Conservation (phyloP, 2,888 invertebrate species). For the Epinotia brunnichana region DNA sequence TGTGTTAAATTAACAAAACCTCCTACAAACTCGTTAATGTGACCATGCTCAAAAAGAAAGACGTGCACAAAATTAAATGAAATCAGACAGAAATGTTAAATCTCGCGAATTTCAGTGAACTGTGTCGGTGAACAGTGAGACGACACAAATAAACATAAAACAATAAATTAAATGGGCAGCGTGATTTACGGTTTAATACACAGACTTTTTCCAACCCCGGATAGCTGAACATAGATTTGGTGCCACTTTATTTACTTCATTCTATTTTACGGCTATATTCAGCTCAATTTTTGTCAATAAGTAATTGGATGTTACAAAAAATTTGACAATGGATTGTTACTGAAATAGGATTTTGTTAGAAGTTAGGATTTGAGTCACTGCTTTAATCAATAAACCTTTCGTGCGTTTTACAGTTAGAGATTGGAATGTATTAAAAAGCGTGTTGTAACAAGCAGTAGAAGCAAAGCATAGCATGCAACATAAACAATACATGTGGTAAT, state of each 20-base stretch:
- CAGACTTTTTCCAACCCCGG: constrained; percentile 23
- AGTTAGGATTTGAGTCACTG: constrained; percentile 4
- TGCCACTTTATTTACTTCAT: constrained; percentile 31
- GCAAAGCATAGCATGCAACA: constrained; percentile 68
- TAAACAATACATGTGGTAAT: constrained; percentile 53
- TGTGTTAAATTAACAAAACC: constrained; percentile 29
- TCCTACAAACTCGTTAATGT: constrained; percentile 12
- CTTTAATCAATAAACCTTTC: background rate
- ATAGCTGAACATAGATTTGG: constrained; percentile 28
- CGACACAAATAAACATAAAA: constrained; percentile 39
- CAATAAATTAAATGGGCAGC: constrained; percentile 31
- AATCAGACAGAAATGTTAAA: constrained; percentile 60
- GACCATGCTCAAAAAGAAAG: constrained; percentile 57
- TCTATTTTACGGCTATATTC: constrained; percentile 27
- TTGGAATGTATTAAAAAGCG: constrained; percentile 53
- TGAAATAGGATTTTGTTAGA: constrained; percentile 11
- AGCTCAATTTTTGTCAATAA: background rate
- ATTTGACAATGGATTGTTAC: constrained; percentile 16
- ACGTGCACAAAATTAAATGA: constrained; percentile 81
- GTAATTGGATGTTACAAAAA: constrained; percentile 19
- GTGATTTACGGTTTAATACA: constrained; percentile 39
- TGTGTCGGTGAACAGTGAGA: constrained; percentile 32
- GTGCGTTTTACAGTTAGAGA: constrained; percentile 18
- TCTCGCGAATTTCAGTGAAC: constrained; percentile 36
- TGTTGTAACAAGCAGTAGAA: constrained; percentile 49